phyloP scores from a whole-genome alignment of 2,113 vertebrate species.

The Panthera uncia region DNA sequence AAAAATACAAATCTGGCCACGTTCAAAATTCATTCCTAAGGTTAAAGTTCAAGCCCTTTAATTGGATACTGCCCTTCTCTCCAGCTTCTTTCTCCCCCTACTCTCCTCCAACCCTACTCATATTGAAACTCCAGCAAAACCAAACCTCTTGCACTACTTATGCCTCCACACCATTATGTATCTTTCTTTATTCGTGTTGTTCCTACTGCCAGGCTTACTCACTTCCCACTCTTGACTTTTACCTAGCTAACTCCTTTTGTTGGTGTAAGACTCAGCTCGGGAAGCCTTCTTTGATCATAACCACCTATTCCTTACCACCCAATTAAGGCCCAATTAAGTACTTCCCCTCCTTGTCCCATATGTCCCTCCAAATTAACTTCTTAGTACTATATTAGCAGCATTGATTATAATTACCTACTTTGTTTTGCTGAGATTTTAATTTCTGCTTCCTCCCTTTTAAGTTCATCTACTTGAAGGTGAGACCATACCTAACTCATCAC shows the following conservation, averaged over 20 bases:
- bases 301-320: background rate
- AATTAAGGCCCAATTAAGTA: background rate
- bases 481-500: background rate
- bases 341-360: background rate
- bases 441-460: background rate
- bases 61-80: background rate
- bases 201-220: background rate
- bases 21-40: conserved; percentile 10
- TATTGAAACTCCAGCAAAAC: background rate
- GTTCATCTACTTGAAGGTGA: background rate
- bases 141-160: background rate
- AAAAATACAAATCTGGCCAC: background rate
- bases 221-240: background rate
- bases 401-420: background rate
- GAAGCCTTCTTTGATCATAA: background rate
- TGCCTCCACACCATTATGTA: background rate
- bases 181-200: background rate
- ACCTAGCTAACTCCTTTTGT: background rate
- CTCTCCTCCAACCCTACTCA: background rate
- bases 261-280: background rate
- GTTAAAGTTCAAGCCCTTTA: conserved; percentile 3
- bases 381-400: background rate
- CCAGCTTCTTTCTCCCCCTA: background rate
- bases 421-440: background rate
- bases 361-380: background rate